A percentile compares a stretch with the other conserved stretches of the same genome.
Conservation (phyloP, 2,888 invertebrate genomes). For the Elgonia sp. region DNA sequence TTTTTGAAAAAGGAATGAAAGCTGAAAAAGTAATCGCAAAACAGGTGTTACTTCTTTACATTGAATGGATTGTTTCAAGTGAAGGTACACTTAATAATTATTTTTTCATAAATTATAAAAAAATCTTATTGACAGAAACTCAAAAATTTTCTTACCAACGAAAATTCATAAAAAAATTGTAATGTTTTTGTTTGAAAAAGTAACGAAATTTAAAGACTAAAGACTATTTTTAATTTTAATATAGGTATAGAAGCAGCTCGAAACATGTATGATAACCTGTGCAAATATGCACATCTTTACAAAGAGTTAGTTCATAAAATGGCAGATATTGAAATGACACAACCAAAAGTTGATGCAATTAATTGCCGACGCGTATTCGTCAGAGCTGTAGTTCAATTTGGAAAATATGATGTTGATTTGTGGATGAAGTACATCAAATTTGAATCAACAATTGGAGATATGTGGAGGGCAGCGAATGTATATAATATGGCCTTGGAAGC, state of each 20-base stretch:
- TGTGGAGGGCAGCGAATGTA: constrained; percentile 88
- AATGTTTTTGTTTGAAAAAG: too few species aligned
- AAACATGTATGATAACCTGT: constrained; percentile 89
- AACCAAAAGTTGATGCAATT: constrained; percentile 84
- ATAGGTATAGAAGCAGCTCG: constrained; percentile 89
- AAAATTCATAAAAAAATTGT: too few species aligned
- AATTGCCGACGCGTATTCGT: constrained; percentile 88
- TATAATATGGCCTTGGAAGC: constrained; percentile 90
- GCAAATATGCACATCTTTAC: constrained; percentile 89
- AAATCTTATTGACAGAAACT: too few species aligned
- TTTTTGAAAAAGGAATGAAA: constrained; percentile 87
- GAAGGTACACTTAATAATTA: too few species aligned
- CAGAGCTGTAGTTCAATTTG: constrained; percentile 90
- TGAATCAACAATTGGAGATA: constrained; percentile 90
- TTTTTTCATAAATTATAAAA: constrained; percentile 39
- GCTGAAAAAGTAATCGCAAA: constrained; percentile 88
- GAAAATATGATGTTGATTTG: constrained; percentile 89
- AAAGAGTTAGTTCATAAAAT: constrained; percentile 90
- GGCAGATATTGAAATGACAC: constrained; percentile 87
- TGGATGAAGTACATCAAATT: constrained; percentile 93
- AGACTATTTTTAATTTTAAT: constrained; percentile 40
- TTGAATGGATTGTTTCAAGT: constrained; percentile 88
- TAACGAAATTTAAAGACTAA: too few species aligned
- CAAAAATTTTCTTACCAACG: too few species aligned
- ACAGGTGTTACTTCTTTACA: constrained; percentile 89